phyloP scores from a whole-genome alignment of 2,797 vertebrate species.

The Acrossocheilus wenchowensis region DNA sequence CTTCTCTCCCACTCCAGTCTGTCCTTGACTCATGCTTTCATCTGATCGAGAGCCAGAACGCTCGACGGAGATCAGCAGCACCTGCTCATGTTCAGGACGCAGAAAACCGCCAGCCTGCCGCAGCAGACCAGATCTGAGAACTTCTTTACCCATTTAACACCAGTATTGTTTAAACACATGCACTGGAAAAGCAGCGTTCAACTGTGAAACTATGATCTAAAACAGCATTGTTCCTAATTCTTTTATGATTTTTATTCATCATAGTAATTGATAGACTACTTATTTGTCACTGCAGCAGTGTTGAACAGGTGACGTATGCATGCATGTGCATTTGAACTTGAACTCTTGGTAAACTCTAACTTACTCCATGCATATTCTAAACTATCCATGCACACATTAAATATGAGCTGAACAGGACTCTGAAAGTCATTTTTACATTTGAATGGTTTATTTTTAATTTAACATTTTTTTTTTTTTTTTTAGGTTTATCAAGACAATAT shows the following conservation, averaged over 20 bases:
- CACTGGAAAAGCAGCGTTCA: neutral
- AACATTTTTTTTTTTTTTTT: too few species aligned
- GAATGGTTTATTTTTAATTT: neutral
- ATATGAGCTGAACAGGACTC: neutral
- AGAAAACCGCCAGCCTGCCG: neutral
- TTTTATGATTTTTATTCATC: neutral
- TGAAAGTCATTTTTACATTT: neutral
- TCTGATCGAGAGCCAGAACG: neutral
- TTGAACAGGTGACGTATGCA: neutral
- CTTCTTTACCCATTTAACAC: neutral
- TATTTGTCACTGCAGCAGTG: neutral
- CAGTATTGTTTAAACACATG: neutral
- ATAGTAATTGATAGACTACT: neutral
- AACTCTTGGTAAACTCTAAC: neutral
- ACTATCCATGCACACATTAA: neutral
- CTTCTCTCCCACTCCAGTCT: constrained; percentile 37
- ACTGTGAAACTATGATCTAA: neutral
- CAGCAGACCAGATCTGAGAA: neutral
- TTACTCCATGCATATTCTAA: neutral
- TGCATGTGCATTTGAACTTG: neutral
- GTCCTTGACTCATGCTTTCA: constrained; percentile 30
- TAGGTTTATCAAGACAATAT: neutral
- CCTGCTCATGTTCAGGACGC: constrained; percentile 1
- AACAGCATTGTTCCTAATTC: neutral
- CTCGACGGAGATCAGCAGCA: neutral